A percentile compares a stretch with the other conserved stretches of the same genome.
Evolutionary conservation across 1,140 invertebrate species (phyloP).

Genomic region (Bradysia coprophila): DNA sequence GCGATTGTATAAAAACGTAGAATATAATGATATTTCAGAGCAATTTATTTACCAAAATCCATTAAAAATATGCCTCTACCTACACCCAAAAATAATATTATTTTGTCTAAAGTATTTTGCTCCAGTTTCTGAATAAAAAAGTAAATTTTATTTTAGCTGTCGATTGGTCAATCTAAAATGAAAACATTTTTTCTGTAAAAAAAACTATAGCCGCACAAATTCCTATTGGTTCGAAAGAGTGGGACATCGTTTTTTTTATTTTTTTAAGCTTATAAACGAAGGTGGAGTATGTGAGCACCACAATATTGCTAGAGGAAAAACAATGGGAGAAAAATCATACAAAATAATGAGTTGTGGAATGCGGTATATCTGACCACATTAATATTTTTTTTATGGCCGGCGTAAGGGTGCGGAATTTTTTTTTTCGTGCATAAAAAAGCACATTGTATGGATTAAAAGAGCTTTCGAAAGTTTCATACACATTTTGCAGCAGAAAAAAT

Average conservation of each 20-base stretch:
- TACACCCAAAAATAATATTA: too few species aligned
- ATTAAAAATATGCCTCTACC: too few species aligned
- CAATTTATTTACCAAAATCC: too few species aligned
- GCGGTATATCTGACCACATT: background rate
- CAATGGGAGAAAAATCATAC: background rate
- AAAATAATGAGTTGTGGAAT: background rate
- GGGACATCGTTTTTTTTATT: background rate
- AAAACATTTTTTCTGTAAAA: slow-evolving; percentile 1
- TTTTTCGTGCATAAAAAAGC: too few species aligned
- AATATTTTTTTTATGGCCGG: background rate
- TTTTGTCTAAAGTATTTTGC: too few species aligned
- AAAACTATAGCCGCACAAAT: background rate
- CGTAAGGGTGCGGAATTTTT: too few species aligned
- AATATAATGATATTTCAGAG: too few species aligned
- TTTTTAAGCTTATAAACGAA: background rate
- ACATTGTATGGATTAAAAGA: too few species aligned
- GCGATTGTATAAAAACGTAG: too few species aligned
- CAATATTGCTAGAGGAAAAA: background rate
- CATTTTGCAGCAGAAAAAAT: too few species aligned
- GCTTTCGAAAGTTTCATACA: too few species aligned
- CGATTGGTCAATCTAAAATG: slow-evolving; percentile 2
- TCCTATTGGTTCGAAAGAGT: background rate
- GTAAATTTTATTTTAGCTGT: background rate
- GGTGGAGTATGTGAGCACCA: background rate
- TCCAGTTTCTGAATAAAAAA: background rate